Evolutionary conservation across 2,888 invertebrate genomes (phyloP), one percentile per base, ranked within the genome.

Genomic region (Strigamia crassipes): DNA sequence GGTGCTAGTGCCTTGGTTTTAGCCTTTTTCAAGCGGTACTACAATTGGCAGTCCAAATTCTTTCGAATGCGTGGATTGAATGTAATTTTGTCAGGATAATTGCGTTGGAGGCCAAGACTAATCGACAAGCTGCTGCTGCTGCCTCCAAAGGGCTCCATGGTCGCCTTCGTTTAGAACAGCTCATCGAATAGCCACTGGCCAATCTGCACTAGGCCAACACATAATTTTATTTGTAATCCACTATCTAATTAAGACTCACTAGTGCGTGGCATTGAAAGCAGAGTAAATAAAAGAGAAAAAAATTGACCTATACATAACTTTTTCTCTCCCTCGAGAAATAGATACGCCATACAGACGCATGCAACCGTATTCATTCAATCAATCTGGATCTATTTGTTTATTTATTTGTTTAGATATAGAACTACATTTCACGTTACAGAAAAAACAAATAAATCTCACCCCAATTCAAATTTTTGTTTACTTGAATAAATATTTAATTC

Each of bases 211-310:
- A 27, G 73, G 27, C 27, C 73, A 73, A 73, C 73, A 73, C 73
- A 73, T 73, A 73, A 73, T 73, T 73, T 73, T 73, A 73, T 73
- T 73, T 73, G 73, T 73, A 73, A 73, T 73, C 73, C 73, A 73
- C 73, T 73, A 73, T 73, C 73, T 73, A 73, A 73, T 73, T 73
- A 73, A 73, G 73, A 31, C 73, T 73, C 73, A 73, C 73, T n/a
- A 27, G 73, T 31, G 73, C 73, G 73, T 73, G 73, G 31, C 73
- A 73, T 73, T 73, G 73, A 73, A 73, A 73, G 73, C 23, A 73
- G 73, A 73, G 73, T 73, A 73, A 73, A 73, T 73, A 73, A 73
- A 12, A 27, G 73, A 31, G 15, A 73, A 73, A 73, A 73, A 73
- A 31, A 1, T 51, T 46, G 56, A 56, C 15, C 18, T 18, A 56